phyloP scores from a whole-genome alignment of 2,797 vertebrate species.

The Manis pentadactyla region DNA sequence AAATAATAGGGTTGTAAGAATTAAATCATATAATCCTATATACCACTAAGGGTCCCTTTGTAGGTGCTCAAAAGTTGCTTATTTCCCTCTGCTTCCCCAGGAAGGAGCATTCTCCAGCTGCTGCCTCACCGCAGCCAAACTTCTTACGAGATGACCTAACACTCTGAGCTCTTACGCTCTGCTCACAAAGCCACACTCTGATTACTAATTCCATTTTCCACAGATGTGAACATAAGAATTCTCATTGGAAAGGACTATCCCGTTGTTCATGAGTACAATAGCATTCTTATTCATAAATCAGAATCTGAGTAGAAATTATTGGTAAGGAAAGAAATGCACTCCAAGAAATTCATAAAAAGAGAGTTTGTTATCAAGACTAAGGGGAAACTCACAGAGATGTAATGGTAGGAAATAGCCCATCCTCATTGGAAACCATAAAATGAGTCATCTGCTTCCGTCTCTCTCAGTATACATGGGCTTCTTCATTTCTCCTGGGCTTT shows the following conservation, averaged over 20 bases:
- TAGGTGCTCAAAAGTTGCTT: background rate
- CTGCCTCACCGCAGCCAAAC: background rate
- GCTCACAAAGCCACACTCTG: background rate
- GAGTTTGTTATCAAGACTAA: background rate
- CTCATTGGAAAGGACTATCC: background rate
- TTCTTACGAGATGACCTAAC: background rate
- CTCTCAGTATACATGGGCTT: background rate
- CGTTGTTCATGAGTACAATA: background rate
- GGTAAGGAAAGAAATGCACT: background rate
- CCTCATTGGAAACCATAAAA: background rate
- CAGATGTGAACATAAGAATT: background rate
- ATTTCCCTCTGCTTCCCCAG: background rate
- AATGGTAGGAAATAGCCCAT: background rate
- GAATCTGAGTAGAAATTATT: background rate
- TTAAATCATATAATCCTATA: background rate
- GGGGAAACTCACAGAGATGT: background rate
- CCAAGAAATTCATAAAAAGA: background rate
- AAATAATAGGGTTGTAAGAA: background rate
- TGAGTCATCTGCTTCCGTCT: background rate
- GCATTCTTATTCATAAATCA: slow-evolving; percentile 33
- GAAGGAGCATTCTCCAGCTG: background rate
- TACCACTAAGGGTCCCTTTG: background rate
- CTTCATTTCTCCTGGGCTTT: background rate
- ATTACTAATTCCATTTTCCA: slow-evolving; percentile 21
- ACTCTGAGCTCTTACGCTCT: background rate